These are phyloP conservation scores for Drosophila mojavensis DNA, from an alignment of 1,140 invertebrate genomes.

Conservation along the genomic window DNA sequence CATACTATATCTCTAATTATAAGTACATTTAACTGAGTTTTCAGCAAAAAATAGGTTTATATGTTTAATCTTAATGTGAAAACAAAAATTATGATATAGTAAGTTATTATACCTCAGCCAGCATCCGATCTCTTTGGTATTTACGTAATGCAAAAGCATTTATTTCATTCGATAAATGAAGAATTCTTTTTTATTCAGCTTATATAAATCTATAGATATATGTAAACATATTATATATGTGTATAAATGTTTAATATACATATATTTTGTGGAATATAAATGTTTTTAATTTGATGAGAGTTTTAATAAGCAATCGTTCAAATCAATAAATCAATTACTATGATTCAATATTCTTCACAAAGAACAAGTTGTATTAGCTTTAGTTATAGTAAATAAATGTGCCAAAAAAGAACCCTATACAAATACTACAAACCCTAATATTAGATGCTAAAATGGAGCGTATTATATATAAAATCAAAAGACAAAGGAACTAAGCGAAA, in stretches of 20 bases:
- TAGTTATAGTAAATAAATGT: conserved; percentile 68
- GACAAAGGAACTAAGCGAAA: conserved; percentile 38
- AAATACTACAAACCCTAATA: conserved; percentile 16
- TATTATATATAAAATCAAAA: conserved; percentile 24
- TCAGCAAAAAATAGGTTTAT: neutral
- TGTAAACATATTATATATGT: too few species aligned
- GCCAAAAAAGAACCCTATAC: conserved; percentile 47
- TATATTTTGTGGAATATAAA: conserved; percentile 48
- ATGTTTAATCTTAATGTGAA: neutral
- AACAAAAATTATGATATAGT: neutral
- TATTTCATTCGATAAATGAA: conserved; percentile 43
- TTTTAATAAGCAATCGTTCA: conserved; percentile 47
- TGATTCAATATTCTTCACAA: conserved; percentile 35
- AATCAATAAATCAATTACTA: conserved; percentile 17
- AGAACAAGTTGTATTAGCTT: conserved; percentile 63
- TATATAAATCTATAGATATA: conserved; percentile 7
- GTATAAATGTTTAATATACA: too few species aligned
- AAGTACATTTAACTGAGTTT: conserved; percentile 19
- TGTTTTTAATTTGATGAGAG: conserved; percentile 59
- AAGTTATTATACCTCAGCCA: neutral
- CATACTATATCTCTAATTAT: conserved; percentile 7
- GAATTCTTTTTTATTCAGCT: conserved; percentile 42
- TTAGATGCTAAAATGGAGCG: conserved; percentile 9
- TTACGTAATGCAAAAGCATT: conserved; percentile 56
- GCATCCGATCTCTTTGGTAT: conserved; percentile 36